A percentile compares a stretch with the other conserved stretches of the same genome.
Conservation (phyloP, 1,140 invertebrate genomes). For the Pogonognathellus flavescens region DNA sequence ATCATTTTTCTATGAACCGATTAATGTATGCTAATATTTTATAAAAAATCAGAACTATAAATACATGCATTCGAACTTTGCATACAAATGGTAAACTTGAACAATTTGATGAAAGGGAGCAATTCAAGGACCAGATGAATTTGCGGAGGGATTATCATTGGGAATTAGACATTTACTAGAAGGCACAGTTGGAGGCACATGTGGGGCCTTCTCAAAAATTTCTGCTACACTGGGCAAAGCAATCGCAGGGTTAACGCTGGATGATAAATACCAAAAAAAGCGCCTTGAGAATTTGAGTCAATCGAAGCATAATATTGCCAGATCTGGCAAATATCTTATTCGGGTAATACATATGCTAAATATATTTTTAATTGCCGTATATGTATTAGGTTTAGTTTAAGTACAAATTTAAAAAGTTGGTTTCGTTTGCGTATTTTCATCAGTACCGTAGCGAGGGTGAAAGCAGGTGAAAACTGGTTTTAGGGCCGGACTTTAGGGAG, state of each 20-base stretch:
- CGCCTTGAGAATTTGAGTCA: constrained; percentile 90
- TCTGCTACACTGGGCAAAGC: constrained; percentile 95
- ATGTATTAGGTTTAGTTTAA: no score
- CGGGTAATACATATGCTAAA: constrained; percentile 79
- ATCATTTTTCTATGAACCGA: constrained; percentile 98
- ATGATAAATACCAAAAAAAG: constrained; percentile 96
- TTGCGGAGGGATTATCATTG: constrained; percentile 93
- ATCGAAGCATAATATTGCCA: constrained; percentile 87
- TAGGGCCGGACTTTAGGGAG: no score
- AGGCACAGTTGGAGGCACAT: constrained; percentile 96
- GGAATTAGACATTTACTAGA: constrained; percentile 93
- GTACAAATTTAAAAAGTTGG: no score
- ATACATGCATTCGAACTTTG: no score
- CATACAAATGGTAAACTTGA: no score
- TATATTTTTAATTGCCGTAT: no score
- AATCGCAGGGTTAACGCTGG: constrained; percentile 93
- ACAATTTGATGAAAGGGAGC: constrained; percentile 53
- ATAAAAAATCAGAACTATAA: no score
- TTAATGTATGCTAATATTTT: constrained; percentile 78
- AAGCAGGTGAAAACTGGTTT: no score
- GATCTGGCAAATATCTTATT: constrained; percentile 94
- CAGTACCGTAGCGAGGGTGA: no score
- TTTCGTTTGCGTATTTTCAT: no score
- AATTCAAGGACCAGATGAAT: constrained; percentile 98
- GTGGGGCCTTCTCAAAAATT: constrained; percentile 95